Evolutionary conservation across 2,888 invertebrate genomes (phyloP).

Genomic region (Drosophila sordidula): DNA sequence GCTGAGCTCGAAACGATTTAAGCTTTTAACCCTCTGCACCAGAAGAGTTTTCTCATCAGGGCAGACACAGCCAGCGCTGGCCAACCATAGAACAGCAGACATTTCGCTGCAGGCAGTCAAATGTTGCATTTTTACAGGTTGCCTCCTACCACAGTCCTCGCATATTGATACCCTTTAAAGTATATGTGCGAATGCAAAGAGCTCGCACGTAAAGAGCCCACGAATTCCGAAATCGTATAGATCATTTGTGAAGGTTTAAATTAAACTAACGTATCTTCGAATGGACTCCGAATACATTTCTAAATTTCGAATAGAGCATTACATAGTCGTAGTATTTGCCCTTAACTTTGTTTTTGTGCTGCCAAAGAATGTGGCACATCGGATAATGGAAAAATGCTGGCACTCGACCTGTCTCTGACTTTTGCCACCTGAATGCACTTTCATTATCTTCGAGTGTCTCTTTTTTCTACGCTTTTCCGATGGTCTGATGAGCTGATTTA

Average conservation of each 20-base stretch:
- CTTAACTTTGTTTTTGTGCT: conserved; percentile 28
- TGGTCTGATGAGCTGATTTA: conserved; percentile 72
- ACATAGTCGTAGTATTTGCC: conserved; percentile 1
- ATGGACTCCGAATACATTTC: fast-evolving
- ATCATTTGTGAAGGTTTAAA: not conserved
- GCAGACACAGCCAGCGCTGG: conserved; percentile 33
- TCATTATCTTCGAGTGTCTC: conserved; percentile 82
- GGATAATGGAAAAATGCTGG: conserved; percentile 70
- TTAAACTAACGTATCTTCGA: not conserved
- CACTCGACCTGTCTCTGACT: conserved; percentile 66
- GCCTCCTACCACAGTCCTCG: conserved; percentile 21
- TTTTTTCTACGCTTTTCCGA: conserved; percentile 27
- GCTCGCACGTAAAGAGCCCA: too few relatives aligned
- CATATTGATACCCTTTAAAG: conserved; percentile 42
- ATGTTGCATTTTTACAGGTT: conserved; percentile 69
- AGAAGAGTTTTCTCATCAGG: conserved; percentile 54
- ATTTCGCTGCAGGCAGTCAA: conserved; percentile 69
- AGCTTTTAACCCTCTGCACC: conserved; percentile 58
- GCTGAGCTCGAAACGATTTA: conserved; percentile 51
- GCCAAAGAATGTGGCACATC: conserved; percentile 58
- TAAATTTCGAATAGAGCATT: conserved; percentile 20
- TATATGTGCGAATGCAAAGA: not conserved
- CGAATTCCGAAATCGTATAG: not conserved
- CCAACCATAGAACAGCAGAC: conserved; percentile 73
- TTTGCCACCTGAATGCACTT: conserved; percentile 73